Percentiles rank a stretch among this genome's conserved stretches.
Evolutionary conservation across 2,888 invertebrate species (phyloP).

Genomic region (Hipparchia semele): DNA sequence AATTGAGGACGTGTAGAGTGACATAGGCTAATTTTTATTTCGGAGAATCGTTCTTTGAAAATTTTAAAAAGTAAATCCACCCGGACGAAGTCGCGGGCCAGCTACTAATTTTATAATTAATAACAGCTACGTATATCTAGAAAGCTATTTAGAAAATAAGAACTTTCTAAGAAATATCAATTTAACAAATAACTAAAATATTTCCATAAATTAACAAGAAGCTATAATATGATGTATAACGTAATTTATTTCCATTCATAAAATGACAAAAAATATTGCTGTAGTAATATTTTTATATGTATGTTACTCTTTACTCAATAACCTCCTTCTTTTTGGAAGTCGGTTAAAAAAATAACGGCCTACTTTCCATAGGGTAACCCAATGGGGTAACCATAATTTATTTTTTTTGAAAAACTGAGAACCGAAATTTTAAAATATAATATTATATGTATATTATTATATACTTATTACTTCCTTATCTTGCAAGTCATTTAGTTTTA

Average conservation of each 20-base stretch:
- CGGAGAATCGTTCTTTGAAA: no score
- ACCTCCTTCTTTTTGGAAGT: no score
- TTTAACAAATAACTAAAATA: slow-evolving; percentile 7
- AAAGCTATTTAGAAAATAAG: no score
- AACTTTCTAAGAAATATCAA: not conserved
- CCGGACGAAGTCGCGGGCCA: no score
- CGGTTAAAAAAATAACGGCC: slow-evolving; percentile 8
- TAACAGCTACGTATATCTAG: no score
- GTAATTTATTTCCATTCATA: not conserved
- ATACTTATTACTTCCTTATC: no score
- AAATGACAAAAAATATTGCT: not conserved
- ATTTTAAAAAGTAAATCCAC: no score
- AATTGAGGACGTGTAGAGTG: no score
- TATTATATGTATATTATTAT: no score
- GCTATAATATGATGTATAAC: slow-evolving; percentile 1
- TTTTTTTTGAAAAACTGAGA: not conserved
- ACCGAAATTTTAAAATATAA: not conserved
- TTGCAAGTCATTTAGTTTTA: no score
- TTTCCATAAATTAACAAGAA: slow-evolving; percentile 7
- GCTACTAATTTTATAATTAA: no score
- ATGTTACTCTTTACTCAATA: slow-evolving; percentile 10
- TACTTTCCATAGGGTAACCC: slow-evolving; percentile 2
- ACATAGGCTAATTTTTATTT: no score
- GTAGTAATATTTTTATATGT: slow-evolving; percentile 4
- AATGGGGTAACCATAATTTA: not conserved